phyloP scores from a whole-genome alignment of 2,888 invertebrate species.

The Athalia rosae region DNA sequence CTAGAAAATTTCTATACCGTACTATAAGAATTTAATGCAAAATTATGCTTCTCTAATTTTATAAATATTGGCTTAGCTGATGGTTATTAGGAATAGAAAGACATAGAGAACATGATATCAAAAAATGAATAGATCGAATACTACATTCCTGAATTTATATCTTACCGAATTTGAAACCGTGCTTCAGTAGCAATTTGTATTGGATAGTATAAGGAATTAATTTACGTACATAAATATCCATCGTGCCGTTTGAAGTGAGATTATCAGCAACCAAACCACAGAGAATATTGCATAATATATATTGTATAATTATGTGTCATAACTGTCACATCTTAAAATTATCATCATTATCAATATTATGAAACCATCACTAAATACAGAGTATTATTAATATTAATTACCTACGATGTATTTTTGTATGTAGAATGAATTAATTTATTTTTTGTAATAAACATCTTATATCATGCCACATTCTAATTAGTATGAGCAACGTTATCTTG shows the following conservation, averaged over 20 bases:
- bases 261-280: constrained; percentile 27
- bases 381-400: constrained; percentile 70
- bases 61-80: constrained; percentile 11
- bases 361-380: constrained; percentile 67
- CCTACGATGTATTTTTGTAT: constrained; percentile 68
- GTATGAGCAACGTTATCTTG: constrained; percentile 4
- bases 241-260: constrained; percentile 35
- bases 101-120: background rate
- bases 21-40: constrained; percentile 16
- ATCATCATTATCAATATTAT: constrained; percentile 52
- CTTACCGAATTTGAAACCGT: constrained; percentile 10
- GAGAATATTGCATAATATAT: constrained; percentile 50
- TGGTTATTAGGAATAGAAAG: constrained; percentile 8
- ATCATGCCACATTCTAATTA: constrained; percentile 49
- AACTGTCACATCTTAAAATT: constrained; percentile 51
- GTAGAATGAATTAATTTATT: constrained; percentile 70
- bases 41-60: background rate
- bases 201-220: background rate
- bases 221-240: constrained; percentile 9
- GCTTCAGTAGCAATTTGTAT: background rate
- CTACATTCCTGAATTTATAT: constrained; percentile 7
- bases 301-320: constrained; percentile 54
- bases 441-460: constrained; percentile 67
- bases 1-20: constrained; percentile 5
- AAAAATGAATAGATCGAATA: background rate